Base-by-base conservation (phyloP, 1,140 invertebrate genomes). In the Delia radicum region DNA sequence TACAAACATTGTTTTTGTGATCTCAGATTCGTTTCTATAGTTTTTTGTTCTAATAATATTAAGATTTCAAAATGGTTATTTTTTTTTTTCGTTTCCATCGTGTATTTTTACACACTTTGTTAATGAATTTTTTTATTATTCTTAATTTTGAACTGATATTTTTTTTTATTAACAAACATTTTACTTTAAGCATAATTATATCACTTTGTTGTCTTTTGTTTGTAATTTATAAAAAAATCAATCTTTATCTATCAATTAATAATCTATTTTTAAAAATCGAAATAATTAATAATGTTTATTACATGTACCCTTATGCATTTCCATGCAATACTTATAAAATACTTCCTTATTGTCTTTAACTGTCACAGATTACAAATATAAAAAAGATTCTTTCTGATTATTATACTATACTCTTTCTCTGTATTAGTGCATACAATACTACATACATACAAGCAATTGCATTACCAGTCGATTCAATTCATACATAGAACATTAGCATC, bases 401-500 rank as follows among this genome's bases (percentile, higher is more conserved):
- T 37, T 42, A 5, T 42, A 15, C n/a, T 15, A 13, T 10, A 13
- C 37, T 8, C n/a, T 10, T 42, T 42, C 1, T 42, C 12, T 3
- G n/a, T 42, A 15, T 42, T 10, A 42, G n/a, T 15, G 37, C 37
- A 42, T 42, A 42, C 3, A 2, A 12, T 33, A 33, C n/a, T 13
- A 10, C 6, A 42, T 42, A 42, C 3, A 42, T 42, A 33, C 31
- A 33, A 33, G 4, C 4, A 33, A 33, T 33, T 63, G 18, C 24
- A 27, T 26, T 63, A 26, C n/a, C 24, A 27, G 13, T 24, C 24
- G 26, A 6, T 29, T 29, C 61, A 26, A n/a, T n/a, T n/a, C n/a
- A n/a, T n/a, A n/a, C n/a, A 13, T 27, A 63, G 7, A 69, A 69
- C 29, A 69, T 69, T 33, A 69, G 65, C 65, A 69, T 69, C 65